These are phyloP conservation scores for Hemiprocne comata DNA, from an alignment of 2,113 vertebrate species.

Conservation along the genomic window DNA sequence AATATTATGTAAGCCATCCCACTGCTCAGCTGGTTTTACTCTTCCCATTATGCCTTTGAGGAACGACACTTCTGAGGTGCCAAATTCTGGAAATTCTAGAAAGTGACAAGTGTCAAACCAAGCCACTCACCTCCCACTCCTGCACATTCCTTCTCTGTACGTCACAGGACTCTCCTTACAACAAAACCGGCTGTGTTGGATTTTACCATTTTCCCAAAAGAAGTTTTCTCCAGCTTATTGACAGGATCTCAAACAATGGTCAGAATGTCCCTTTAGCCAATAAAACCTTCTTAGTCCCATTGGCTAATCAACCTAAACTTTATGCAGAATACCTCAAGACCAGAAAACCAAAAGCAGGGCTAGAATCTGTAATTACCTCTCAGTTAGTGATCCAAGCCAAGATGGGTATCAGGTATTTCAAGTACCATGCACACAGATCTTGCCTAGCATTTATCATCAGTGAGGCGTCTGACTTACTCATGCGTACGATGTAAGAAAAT, in stretches of 20 bases:
- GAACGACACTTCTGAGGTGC: not conserved
- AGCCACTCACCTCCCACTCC: not conserved
- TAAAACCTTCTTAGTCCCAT: not conserved
- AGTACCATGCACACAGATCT: not conserved
- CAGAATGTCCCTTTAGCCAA: not conserved
- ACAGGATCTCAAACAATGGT: not conserved
- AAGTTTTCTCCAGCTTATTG: not conserved
- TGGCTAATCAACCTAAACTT: not conserved
- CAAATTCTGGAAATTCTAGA: not conserved
- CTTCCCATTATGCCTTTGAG: not conserved
- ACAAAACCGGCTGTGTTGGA: not conserved
- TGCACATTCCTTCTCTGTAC: not conserved
- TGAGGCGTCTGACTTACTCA: not conserved
- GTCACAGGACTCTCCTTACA: not conserved
- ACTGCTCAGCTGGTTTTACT: not conserved
- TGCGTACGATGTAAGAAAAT: accelerated
- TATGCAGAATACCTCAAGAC: not conserved
- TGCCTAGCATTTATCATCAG: not conserved
- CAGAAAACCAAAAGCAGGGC: not conserved
- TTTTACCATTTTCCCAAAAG: not conserved
- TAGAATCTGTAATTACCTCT: not conserved
- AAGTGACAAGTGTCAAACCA: not conserved
- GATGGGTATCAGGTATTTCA: not conserved
- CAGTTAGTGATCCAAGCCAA: not conserved
- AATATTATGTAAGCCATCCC: not conserved